Evolutionary conservation across 1,140 invertebrate genomes (phyloP).

Genomic region (Proales similis): DNA sequence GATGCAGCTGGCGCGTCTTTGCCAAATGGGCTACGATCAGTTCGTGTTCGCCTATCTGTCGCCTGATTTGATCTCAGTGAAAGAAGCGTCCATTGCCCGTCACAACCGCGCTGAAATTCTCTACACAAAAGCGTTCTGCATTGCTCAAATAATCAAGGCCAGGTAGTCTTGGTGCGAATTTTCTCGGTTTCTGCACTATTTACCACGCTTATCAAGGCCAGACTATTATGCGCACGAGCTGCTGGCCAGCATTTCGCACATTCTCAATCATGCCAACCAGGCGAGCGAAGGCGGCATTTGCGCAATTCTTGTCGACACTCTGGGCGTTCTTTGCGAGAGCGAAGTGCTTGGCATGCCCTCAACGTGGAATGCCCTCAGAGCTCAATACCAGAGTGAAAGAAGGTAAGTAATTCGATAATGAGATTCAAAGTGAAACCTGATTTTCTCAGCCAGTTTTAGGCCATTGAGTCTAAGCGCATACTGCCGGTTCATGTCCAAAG

Average conservation of each 20-base stretch:
- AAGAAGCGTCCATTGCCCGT: background rate
- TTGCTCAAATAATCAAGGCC: constrained; percentile 10
- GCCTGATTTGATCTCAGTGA: constrained; percentile 8
- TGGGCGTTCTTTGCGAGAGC: constrained; percentile 17
- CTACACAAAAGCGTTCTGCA: constrained; percentile 33
- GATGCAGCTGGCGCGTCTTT: constrained; percentile 15
- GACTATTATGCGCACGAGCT: constrained; percentile 36
- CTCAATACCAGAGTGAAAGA: constrained; percentile 22
- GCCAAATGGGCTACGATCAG: constrained; percentile 27
- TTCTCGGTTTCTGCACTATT: too few species aligned
- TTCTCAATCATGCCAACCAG: constrained; percentile 4
- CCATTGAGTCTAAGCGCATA: background rate
- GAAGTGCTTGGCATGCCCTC: constrained; percentile 32
- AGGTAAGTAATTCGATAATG: too few species aligned
- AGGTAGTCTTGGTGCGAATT: too few species aligned
- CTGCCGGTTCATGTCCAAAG: constrained; percentile 29
- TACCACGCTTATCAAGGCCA: too few species aligned
- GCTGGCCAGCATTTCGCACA: constrained; percentile 16
- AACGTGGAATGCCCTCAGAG: constrained; percentile 26
- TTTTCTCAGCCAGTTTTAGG: too few species aligned
- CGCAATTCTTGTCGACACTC: constrained; percentile 8
- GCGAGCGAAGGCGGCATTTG: constrained; percentile 15
- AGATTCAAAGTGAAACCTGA: too few species aligned
- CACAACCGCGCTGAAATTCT: constrained; percentile 9
- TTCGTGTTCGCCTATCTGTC: constrained; percentile 29